Conservation (phyloP, 2,888 invertebrate genomes). For the Nephrotoma appendiculata region DNA sequence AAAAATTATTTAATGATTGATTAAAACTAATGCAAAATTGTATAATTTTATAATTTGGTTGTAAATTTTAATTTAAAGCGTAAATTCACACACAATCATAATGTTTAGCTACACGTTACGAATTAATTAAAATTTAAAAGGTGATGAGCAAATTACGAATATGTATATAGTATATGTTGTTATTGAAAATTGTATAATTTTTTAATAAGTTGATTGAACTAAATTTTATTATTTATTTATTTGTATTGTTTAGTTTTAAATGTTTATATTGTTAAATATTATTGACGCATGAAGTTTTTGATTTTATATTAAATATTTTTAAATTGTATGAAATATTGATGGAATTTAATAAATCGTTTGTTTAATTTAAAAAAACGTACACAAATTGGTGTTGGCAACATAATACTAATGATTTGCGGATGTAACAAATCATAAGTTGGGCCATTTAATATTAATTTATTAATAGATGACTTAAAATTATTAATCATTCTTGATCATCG, state of each 20-base stretch:
- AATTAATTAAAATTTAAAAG: neutral
- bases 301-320: neutral
- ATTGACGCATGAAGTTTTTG: neutral
- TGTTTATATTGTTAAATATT: neutral
- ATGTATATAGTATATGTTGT: neutral
- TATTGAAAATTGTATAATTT: neutral
- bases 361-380: neutral
- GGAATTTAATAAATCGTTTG: neutral
- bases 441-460: neutral
- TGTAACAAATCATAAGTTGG: neutral
- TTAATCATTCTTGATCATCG: neutral
- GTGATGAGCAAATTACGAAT: neutral
- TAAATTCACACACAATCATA: neutral
- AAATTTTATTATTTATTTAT: neutral
- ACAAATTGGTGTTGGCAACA: neutral
- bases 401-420: neutral
- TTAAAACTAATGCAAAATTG: neutral
- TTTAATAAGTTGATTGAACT: neutral
- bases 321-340: neutral
- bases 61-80: neutral
- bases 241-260: neutral
- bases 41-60: neutral
- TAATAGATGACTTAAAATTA: neutral
- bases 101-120: neutral
- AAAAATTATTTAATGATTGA: neutral